Evolutionary conservation across 2,113 vertebrate species (phyloP).

Genomic region (Chunga burmeisteri): DNA sequence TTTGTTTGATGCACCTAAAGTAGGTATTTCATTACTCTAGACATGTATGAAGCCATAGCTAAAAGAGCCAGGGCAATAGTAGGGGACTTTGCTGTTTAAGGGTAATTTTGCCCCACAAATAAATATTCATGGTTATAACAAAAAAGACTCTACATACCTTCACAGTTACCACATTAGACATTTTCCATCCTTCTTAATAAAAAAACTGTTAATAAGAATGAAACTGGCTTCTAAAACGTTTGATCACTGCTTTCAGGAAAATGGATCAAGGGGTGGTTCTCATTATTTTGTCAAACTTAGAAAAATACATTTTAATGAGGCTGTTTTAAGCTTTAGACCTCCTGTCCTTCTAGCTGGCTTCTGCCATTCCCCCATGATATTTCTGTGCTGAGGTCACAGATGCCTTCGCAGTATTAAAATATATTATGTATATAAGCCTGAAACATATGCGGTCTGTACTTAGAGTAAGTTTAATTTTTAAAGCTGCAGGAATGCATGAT

Average conservation of each 20-base stretch:
- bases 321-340: not conserved
- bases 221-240: not conserved
- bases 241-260: not conserved
- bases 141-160: not conserved
- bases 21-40: not conserved
- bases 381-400: not conserved
- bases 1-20: not conserved
- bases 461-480: not conserved
- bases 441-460: not conserved
- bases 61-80: not conserved
- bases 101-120: not conserved
- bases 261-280: not conserved
- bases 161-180: not conserved
- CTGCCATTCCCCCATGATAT: not conserved
- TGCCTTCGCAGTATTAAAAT: not conserved
- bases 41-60: not conserved
- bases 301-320: not conserved
- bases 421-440: not conserved
- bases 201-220: not conserved
- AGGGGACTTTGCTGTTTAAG: not conserved
- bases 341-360: not conserved
- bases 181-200: not conserved
- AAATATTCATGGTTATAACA: not conserved
- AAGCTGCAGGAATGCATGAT: not conserved
- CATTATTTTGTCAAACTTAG: not conserved